Evolutionary conservation across 2,113 vertebrate genomes (phyloP), one percentile per base, ranked within the genome.

Genomic region (Numida meleagris): DNA sequence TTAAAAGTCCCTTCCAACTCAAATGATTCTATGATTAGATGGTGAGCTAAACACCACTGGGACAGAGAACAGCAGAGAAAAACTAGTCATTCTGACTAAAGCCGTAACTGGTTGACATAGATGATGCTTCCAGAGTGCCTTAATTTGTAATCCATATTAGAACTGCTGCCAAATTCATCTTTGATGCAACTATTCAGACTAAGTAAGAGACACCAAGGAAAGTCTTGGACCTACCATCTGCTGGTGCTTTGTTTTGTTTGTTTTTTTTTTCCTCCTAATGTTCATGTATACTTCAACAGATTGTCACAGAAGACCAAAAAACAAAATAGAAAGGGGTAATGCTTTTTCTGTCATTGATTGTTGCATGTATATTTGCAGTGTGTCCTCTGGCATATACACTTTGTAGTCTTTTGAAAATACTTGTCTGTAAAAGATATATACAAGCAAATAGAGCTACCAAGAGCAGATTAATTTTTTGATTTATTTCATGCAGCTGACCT

Each of bases 401-500:
- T 68, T 5, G 50, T 2, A 3, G 12, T 45, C 36, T 70, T 87
- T 43, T 45, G 62, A 87, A 91, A 92, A 90, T 33, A 68, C 20
- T 40, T 62, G 17, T 57, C 27, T 87, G 23, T 90, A 45, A 84
- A 83, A 86, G 9, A 40, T 45, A 72, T 1, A 23, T 23, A 4
- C 76, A 59, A 81, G 20, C 40, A 74, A 71, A 83, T 1, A 91
- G 77, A 74, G 3, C 29, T 88, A 21, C 67, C 94, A 34, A 91
- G 59, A 73, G 45, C 71, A 55, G 72, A 59, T 36, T 89, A 57
- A 33, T 82, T 80, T 50, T 83, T 75, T 74, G 2, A 86, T 88
- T 82, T 90, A 82, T 88, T 78, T 89, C 91, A 84, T 67, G 34
- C 50, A 86, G 72, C 38, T 92, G 82, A 71, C 20, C 82, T 63